Evolutionary conservation across 2,888 invertebrate genomes (phyloP).

Genomic region (Oxystoma pomonae): DNA sequence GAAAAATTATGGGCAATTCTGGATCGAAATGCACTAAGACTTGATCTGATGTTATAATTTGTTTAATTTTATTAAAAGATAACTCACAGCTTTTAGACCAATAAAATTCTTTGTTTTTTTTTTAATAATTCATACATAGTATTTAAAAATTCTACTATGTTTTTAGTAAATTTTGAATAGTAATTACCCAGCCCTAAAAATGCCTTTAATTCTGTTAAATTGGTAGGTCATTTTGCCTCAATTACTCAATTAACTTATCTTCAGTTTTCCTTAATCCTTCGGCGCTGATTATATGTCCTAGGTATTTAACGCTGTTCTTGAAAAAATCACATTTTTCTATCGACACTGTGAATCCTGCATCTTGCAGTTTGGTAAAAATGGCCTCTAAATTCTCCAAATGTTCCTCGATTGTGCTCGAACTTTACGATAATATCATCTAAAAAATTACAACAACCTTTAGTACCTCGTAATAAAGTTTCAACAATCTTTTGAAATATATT

Average conservation of each 20-base stretch:
- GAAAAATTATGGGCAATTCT: conserved; percentile 11
- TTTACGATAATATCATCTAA: conserved; percentile 37
- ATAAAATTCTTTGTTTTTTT: conserved; percentile 2
- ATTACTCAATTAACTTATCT: conserved; percentile 16
- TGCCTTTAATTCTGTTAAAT: conserved; percentile 12
- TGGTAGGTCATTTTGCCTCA: conserved; percentile 13
- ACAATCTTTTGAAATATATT: conserved; percentile 37
- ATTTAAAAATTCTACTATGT: conserved; percentile 6
- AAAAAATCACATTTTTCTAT: conserved; percentile 38
- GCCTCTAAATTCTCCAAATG: conserved; percentile 25
- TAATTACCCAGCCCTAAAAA: conserved; percentile 20
- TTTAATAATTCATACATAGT: conserved; percentile 16
- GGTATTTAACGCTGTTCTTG: conserved; percentile 33
- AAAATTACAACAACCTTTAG: conserved; percentile 31
- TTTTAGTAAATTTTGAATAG: conserved; percentile 9
- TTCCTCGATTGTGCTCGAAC: conserved; percentile 23
- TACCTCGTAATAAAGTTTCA: conserved; percentile 34
- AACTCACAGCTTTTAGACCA: conserved; percentile 14
- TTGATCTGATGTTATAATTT: conserved; percentile 10
- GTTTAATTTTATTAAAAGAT: conserved; percentile 13
- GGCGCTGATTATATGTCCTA: conserved; percentile 28
- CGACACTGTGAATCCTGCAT: conserved; percentile 33
- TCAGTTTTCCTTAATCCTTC: conserved; percentile 18
- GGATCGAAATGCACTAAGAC: conserved; percentile 17
- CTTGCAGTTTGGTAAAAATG: conserved; percentile 27